Evolutionary conservation across 1,140 invertebrate species (phyloP).

Genomic region (Micrasema minimum): DNA sequence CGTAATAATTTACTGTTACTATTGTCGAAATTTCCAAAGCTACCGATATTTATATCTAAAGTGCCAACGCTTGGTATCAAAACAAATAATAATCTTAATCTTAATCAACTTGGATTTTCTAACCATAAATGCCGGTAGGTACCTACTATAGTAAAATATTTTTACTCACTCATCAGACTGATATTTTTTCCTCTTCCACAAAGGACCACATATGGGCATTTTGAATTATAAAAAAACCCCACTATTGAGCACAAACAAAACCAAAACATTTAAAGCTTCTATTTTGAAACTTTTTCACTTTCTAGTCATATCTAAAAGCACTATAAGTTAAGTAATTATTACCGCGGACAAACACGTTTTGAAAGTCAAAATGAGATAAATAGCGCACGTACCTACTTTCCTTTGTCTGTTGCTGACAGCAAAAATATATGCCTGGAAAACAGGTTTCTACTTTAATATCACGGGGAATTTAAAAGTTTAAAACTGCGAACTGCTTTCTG

Average conservation of each 20-base stretch:
- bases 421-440: constrained; percentile 3
- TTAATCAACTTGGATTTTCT: too few relatives aligned
- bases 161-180: constrained; percentile 4
- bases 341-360: constrained; percentile 8
- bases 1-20: too few relatives aligned
- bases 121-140: too few relatives aligned
- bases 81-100: too few relatives aligned
- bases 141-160: too few relatives aligned
- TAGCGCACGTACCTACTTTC: neutral
- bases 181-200: constrained; percentile 23
- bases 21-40: too few relatives aligned
- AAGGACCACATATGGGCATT: constrained; percentile 17
- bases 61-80: too few relatives aligned
- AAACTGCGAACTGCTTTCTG: constrained; percentile 8
- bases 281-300: too few relatives aligned
- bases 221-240: neutral
- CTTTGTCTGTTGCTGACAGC: constrained; percentile 20
- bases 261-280: neutral
- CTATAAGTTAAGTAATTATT: too few relatives aligned
- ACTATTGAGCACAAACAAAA: neutral
- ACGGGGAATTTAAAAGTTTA: constrained; percentile 12
- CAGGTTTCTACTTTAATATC: constrained; percentile 10
- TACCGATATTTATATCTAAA: too few relatives aligned
- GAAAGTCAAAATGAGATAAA: constrained; percentile 17
- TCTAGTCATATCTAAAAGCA: too few relatives aligned